Evolutionary conservation across 2,113 vertebrate species (phyloP), one percentile per base, ranked within the genome.

Genomic region (Proteles cristata): DNA sequence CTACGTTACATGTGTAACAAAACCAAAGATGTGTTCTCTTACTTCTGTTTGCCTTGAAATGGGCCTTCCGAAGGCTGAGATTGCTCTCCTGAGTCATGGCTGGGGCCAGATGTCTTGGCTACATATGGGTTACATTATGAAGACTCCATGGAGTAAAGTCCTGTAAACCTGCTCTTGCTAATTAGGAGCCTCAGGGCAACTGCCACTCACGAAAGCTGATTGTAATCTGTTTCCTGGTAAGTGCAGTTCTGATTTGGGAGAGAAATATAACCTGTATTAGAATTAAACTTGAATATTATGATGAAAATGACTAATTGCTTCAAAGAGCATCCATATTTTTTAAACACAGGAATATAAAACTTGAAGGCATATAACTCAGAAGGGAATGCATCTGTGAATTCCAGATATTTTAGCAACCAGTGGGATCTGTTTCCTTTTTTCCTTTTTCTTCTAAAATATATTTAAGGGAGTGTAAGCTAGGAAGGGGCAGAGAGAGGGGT

Each of bases 71-170:
- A 19, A n/a, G 71, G 12, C 80, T 25, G 50, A 4, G 48, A 4
- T 4, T 15, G 31, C 33, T 45, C 26, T 31, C 35, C 81, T 15
- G 88, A 50, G n/a, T 33, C 33, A 0, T 4, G 11, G 69, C 69
- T 21, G 2, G 43, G 28, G 45, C 69, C 68, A 8, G 61, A 45
- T 23, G 35, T 10, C 10, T 35, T 0, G 12, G 48, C 33, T 33
- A 0, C 68, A 19, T 0, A 0, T 63, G 83, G 48, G 15, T 25
- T 7, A 7, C 82, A 58, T 50, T 7, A n/a, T 1, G 5, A 63
- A 55, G 92, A 43, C 39, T 33, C 43, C 14, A 2, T 3, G 77
- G 61, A 4, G 39, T 16, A 6, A 48, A 26, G 16, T 45, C 71
- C 87, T 33, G 31, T 10, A n/a, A 21, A 12, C 1, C 5, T 48